Conservation (phyloP, 2,797 vertebrate species). For the Poecile montanus region DNA sequence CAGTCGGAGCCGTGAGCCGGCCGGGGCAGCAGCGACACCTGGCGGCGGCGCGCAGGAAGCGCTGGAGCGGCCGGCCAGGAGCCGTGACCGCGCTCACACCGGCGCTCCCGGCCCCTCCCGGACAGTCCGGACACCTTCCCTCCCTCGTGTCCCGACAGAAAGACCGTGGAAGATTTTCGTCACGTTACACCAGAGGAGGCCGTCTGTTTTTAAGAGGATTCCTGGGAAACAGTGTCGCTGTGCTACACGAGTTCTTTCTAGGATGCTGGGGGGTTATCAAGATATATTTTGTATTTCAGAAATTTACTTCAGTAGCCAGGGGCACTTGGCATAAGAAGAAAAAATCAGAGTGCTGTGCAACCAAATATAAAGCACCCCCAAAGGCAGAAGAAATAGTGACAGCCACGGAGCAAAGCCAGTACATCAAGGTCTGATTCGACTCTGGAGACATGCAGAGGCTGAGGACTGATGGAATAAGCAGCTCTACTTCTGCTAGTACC, state of each 20-base stretch:
- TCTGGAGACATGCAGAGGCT: not conserved
- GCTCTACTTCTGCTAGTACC: not conserved
- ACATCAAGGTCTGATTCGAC: not conserved
- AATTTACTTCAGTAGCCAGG: not conserved
- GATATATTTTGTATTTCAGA: not conserved
- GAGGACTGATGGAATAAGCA: not conserved
- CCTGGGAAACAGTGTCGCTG: accelerated
- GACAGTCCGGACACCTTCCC: not conserved
- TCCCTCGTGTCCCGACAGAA: accelerated
- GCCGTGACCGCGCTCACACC: not conserved
- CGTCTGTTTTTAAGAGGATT: accelerated
- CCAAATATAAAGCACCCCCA: not conserved
- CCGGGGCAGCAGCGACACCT: not conserved
- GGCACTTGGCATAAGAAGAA: not conserved
- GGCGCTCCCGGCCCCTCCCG: not conserved
- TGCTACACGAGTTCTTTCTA: not conserved
- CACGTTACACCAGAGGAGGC: not conserved
- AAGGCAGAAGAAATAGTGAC: not conserved
- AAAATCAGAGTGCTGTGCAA: not conserved
- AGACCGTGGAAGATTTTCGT: not conserved
- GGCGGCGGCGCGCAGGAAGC: not conserved
- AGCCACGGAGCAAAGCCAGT: accelerated
- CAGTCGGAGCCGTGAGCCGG: not conserved
- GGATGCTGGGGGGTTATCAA: too few species aligned
- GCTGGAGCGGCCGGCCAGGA: too few species aligned